A percentile compares a stretch with the other conserved stretches of the same genome.
Conservation (phyloP, 2,113 vertebrate species). For the Atherinomorus stipes region DNA sequence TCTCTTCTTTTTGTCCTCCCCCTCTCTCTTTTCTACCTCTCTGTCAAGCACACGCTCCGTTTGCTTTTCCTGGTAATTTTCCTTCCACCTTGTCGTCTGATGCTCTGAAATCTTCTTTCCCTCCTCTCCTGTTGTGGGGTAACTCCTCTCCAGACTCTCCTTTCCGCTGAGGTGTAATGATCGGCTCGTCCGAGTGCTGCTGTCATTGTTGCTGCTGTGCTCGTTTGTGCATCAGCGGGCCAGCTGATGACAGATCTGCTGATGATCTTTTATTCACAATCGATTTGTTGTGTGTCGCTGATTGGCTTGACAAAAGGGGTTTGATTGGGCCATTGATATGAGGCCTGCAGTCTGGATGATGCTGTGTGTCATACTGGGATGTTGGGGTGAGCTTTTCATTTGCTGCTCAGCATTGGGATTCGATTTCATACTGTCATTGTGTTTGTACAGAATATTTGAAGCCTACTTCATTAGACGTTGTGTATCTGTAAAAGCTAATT, state of each 20-base stretch:
- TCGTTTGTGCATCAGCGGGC: constrained; percentile 44
- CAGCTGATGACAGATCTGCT: constrained; percentile 48
- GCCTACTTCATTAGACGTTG: constrained; percentile 20
- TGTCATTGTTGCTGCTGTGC: constrained; percentile 39
- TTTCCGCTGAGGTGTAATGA: constrained; percentile 44
- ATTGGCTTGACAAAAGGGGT: constrained; percentile 25
- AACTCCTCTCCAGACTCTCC: constrained; percentile 37
- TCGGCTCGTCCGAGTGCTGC: constrained; percentile 17
- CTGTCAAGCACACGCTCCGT: background rate
- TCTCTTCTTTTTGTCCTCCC: constrained; percentile 17
- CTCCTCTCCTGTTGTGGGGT: constrained; percentile 20
- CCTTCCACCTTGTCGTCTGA: constrained; percentile 3
- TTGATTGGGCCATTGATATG: constrained; percentile 33
- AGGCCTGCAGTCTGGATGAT: constrained; percentile 8
- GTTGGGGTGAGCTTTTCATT: background rate
- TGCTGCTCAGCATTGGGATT: background rate
- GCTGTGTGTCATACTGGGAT: constrained; percentile 5
- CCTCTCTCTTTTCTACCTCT: constrained; percentile 3
- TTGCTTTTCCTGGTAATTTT: background rate
- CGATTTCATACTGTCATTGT: background rate
- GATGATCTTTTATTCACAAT: constrained; percentile 60
- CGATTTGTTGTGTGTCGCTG: constrained; percentile 57
- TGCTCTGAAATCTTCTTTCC: background rate
- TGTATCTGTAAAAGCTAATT: constrained; percentile 30
- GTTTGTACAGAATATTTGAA: background rate